Evolutionary conservation across 2,888 invertebrate genomes (phyloP).

Genomic region (Tachina lurida): DNA sequence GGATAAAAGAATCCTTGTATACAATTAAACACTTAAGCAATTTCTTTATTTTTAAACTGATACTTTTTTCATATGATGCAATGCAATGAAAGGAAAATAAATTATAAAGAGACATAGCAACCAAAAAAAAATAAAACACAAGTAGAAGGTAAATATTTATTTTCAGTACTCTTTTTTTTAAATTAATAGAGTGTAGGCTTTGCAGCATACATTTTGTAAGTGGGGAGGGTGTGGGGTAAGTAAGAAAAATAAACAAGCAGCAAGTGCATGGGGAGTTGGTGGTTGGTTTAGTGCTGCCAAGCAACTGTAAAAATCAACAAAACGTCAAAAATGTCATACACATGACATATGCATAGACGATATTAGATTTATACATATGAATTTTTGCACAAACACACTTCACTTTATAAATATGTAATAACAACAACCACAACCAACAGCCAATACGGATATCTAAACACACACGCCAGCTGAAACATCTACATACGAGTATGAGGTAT

Average conservation of each 20-base stretch:
- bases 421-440: conserved; percentile 8
- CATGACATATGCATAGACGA: conserved; percentile 65
- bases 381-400: background rate
- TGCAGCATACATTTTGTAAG: background rate
- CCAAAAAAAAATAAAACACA: background rate
- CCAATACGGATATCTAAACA: background rate
- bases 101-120: background rate
- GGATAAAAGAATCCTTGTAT: conserved; percentile 27
- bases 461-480: background rate
- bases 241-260: conserved; percentile 26
- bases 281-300: conserved; percentile 48
- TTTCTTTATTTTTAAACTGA: conserved; percentile 42
- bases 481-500: background rate
- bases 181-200: conserved; percentile 32
- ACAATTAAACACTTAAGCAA: conserved; percentile 64
- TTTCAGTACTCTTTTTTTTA: conserved; percentile 60
- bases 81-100: conserved; percentile 7
- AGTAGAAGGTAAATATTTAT: conserved; percentile 63
- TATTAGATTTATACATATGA: background rate
- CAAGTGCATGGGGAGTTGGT: background rate
- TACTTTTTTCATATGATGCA: conserved; percentile 19
- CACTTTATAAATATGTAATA: background rate
- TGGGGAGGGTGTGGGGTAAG: background rate
- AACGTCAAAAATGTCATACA: conserved; percentile 68
- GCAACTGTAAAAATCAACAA: conserved; percentile 69